Percentiles rank a stretch among this genome's conserved stretches.
Conservation (phyloP, 2,113 vertebrate genomes). For the Progne subis region DNA sequence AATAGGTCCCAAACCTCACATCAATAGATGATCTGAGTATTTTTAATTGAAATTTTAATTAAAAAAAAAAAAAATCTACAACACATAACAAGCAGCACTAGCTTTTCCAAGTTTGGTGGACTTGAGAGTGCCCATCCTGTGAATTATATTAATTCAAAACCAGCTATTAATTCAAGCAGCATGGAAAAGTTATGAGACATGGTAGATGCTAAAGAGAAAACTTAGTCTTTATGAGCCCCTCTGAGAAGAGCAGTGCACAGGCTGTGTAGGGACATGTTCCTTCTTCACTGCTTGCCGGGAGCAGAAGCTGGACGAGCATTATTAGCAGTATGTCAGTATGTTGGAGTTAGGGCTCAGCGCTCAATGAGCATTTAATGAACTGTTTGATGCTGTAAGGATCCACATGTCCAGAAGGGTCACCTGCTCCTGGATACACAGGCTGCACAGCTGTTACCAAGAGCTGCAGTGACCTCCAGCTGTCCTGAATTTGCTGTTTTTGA, state of each 20-base stretch:
- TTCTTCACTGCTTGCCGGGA: neutral
- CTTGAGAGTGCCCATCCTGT: neutral
- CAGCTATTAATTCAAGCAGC: neutral
- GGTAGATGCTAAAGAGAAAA: neutral
- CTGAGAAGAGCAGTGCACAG: neutral
- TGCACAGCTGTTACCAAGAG: neutral
- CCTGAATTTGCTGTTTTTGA: neutral
- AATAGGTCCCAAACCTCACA: neutral
- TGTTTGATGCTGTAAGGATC: neutral
- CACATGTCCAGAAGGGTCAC: neutral
- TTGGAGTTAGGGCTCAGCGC: neutral
- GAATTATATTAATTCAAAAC: neutral
- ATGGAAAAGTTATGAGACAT: neutral
- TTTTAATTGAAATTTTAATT: conserved; percentile 47
- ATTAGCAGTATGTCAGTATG: neutral
- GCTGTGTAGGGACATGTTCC: neutral
- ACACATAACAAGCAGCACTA: neutral
- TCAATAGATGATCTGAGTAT: neutral
- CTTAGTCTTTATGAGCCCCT: neutral
- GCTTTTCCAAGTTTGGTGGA: neutral
- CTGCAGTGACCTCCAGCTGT: neutral
- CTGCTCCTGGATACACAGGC: neutral
- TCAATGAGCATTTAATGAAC: neutral
- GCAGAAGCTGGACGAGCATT: neutral
- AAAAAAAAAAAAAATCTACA: conserved; percentile 21